Conservation (phyloP, 2,113 vertebrate species). For the human (Homo sapiens) region GRCh38 chr1:159673001-159673500, state of each 20-base stretch:
- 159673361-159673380: not conserved
- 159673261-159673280: not conserved
- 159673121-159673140: not conserved
- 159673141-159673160: not conserved
- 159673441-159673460: not conserved
- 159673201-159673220: not conserved
- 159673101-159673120: not conserved
- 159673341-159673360: not conserved
- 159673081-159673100: not conserved
- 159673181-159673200: not conserved
- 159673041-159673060: not conserved
- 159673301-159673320: not conserved
- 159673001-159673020: not conserved
- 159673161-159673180: not conserved
- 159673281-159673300: not conserved
- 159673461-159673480: not conserved
- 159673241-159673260: not conserved
- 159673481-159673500: not conserved
- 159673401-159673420: not conserved
- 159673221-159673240: not conserved
- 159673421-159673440: not conserved
- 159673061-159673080: not conserved
- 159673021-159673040: not conserved
- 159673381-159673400: not conserved
- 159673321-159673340: not conserved